phyloP scores from a whole-genome alignment of 2,113 vertebrate genomes.

The Nesospiza acunhae region DNA sequence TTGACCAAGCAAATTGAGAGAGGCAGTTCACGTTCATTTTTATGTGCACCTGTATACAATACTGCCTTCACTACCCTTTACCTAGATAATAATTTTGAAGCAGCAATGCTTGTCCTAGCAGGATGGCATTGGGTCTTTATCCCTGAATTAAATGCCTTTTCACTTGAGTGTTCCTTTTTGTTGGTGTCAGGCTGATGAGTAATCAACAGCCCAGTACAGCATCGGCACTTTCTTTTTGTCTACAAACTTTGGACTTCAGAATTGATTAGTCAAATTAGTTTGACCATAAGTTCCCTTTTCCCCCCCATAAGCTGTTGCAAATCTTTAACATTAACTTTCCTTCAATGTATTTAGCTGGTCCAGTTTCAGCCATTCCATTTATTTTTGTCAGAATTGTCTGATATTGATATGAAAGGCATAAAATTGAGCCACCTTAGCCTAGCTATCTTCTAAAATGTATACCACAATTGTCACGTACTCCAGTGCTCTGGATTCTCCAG shows the following conservation, averaged over 20 bases:
- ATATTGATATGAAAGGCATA: background rate
- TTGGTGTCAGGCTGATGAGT: background rate
- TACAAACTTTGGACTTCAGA: background rate
- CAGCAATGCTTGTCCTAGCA: background rate
- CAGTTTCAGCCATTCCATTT: background rate
- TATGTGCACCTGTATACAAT: fast-evolving
- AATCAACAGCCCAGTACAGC: fast-evolving
- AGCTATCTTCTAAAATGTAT: background rate
- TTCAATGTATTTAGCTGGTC: background rate
- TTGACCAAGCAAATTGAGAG: background rate
- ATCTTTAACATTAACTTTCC: background rate
- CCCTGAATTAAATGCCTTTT: background rate
- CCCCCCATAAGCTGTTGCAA: background rate
- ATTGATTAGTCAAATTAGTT: background rate
- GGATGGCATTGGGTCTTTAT: background rate
- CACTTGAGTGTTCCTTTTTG: background rate
- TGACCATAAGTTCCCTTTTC: background rate
- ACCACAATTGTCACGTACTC: background rate
- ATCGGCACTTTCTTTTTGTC: background rate
- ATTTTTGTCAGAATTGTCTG: background rate
- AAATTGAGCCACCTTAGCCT: background rate
- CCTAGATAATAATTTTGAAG: background rate
- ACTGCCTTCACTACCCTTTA: background rate
- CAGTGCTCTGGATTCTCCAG: background rate
- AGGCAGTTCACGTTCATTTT: background rate